Conservation (phyloP, 2,797 vertebrate species). For the Xyrichtys novacula region DNA sequence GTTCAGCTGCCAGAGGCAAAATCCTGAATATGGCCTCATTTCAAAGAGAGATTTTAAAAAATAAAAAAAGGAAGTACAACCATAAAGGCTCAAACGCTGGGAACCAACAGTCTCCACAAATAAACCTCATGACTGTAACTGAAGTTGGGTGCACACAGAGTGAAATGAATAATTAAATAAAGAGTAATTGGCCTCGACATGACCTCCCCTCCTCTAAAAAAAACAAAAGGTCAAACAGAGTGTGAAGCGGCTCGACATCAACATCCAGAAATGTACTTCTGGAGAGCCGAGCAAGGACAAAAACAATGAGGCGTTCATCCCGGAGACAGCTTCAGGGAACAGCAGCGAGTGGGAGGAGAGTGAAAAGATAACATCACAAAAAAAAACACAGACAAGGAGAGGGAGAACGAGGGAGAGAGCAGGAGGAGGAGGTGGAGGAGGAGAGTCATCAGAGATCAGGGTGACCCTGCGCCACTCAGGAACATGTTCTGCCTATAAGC, state of each 20-base stretch:
- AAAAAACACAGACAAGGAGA: constrained; percentile 74
- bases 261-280: constrained; percentile 62
- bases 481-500: constrained; percentile 79
- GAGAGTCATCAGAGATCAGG: constrained; percentile 81
- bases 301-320: constrained; percentile 84
- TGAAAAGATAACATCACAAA: constrained; percentile 84
- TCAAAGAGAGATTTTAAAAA: constrained; percentile 5
- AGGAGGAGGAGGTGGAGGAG: constrained; percentile 69
- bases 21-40: constrained; percentile 14
- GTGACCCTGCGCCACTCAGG: constrained; percentile 80
- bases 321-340: constrained; percentile 82
- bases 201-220: constrained; percentile 53
- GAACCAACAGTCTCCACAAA: neutral
- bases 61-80: neutral
- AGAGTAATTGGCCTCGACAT: constrained; percentile 55
- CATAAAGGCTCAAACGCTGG: constrained; percentile 1
- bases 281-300: constrained; percentile 80
- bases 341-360: constrained; percentile 81
- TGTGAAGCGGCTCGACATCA: constrained; percentile 64
- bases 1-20: constrained; percentile 6
- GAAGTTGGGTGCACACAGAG: constrained; percentile 8
- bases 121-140: constrained; percentile 12
- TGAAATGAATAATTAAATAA: constrained; percentile 36
- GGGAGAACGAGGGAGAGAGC: constrained; percentile 56
- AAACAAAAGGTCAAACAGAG: constrained; percentile 62